Evolutionary conservation across 2,113 vertebrate genomes (phyloP).

Genomic region (Apistogramma diplotaenia): DNA sequence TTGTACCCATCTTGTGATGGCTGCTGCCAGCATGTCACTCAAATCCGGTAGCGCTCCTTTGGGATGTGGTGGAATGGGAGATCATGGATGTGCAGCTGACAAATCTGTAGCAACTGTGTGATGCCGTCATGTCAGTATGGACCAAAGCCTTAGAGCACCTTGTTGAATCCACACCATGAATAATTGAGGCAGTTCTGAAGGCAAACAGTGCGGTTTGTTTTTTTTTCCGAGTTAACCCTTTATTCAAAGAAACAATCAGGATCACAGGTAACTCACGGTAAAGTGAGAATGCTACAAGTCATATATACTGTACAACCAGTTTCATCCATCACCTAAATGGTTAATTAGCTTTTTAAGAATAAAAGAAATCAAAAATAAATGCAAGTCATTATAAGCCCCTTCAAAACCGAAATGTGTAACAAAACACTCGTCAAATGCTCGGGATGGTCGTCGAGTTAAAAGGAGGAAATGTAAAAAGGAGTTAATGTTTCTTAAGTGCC

Average conservation of each 20-base stretch:
- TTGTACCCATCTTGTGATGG: background rate
- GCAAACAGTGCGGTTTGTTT: background rate
- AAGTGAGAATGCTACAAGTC: constrained; percentile 58
- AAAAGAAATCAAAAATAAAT: background rate
- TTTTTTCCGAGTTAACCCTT: constrained; percentile 27
- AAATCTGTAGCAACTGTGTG: background rate
- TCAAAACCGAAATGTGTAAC: constrained; percentile 1
- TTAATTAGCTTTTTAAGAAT: background rate
- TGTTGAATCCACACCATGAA: background rate
- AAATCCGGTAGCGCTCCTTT: background rate
- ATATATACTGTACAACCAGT: constrained; percentile 22
- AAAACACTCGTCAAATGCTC: background rate
- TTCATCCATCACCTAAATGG: constrained; percentile 12
- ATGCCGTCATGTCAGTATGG: background rate
- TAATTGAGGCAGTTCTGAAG: background rate
- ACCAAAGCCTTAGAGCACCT: background rate
- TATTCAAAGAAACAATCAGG: constrained; percentile 55
- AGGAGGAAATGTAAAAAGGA: background rate
- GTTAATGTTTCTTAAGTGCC: background rate
- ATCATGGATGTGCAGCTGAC: background rate
- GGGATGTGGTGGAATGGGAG: background rate
- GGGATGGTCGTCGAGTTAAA: background rate
- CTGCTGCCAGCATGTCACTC: background rate
- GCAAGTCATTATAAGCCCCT: background rate
- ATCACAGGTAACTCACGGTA: constrained; percentile 13